A percentile compares a stretch with the other conserved stretches of the same genome.
Evolutionary conservation across 2,888 invertebrate genomes (phyloP).

Genomic region (Drosophila pseudotakahashii): DNA sequence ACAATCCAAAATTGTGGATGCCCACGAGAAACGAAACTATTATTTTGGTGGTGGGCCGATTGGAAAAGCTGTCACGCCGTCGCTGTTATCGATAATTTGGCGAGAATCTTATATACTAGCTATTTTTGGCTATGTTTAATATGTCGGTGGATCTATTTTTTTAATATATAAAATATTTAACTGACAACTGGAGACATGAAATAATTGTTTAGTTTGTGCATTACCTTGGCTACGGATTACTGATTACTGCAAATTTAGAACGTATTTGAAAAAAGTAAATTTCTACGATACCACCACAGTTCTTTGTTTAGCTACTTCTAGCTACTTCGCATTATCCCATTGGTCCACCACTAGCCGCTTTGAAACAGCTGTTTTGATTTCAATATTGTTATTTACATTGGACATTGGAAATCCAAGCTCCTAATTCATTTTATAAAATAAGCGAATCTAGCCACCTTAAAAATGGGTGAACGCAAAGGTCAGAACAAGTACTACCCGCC

Average conservation of each 20-base stretch:
- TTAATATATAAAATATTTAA: background rate
- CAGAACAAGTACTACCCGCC: conserved; percentile 99
- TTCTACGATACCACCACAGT: background rate
- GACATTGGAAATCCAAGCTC: too few species aligned
- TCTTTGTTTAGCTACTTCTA: background rate
- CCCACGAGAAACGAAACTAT: conserved; percentile 54
- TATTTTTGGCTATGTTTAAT: background rate
- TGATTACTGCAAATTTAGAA: too few species aligned
- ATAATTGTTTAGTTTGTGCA: background rate
- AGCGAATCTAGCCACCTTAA: background rate
- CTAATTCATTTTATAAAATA: background rate
- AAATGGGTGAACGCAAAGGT: conserved; percentile 98
- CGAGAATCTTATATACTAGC: too few species aligned
- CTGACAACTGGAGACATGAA: background rate
- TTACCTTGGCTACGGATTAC: too few species aligned
- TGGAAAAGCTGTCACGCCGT: conserved; percentile 10
- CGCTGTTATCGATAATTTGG: background rate
- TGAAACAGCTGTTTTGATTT: conserved; percentile 4
- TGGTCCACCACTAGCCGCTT: background rate
- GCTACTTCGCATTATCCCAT: too few species aligned
- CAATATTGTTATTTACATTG: conserved; percentile 18
- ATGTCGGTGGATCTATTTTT: too few species aligned
- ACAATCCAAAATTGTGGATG: conserved; percentile 83
- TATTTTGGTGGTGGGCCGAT: conserved; percentile 16
- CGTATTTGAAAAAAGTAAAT: too few species aligned